Percentiles rank a stretch among this genome's conserved stretches.
Evolutionary conservation across 2,113 vertebrate species (phyloP).

Genomic region (Podocnemis expansa): DNA sequence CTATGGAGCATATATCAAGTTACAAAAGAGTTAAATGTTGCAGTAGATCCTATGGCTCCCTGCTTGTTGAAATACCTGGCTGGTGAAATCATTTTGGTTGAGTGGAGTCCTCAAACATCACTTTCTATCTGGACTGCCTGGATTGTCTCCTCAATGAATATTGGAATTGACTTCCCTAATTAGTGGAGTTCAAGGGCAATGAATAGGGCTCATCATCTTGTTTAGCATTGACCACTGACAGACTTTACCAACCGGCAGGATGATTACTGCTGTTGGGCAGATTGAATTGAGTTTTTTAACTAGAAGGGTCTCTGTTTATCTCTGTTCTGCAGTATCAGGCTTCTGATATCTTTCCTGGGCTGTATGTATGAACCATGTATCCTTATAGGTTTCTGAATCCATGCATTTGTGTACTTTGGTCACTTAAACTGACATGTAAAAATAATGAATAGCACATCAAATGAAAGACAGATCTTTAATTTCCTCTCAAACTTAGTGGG

Average conservation of each 20-base stretch:
- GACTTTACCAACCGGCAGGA: constrained; percentile 51
- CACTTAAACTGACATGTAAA: not conserved
- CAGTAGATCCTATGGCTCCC: not conserved
- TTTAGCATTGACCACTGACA: constrained; percentile 50
- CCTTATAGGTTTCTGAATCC: not conserved
- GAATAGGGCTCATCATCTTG: constrained; percentile 42
- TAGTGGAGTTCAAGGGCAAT: constrained; percentile 55
- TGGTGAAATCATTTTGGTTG: not conserved
- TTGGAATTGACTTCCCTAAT: constrained; percentile 63
- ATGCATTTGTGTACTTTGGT: not conserved
- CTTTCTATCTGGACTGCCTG: not conserved
- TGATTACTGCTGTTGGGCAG: not conserved
- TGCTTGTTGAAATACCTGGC: not conserved
- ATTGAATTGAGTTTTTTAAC: not conserved
- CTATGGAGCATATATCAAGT: not conserved
- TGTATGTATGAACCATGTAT: not conserved
- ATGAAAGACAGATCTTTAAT: not conserved
- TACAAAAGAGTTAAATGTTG: not conserved
- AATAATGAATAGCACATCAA: not conserved
- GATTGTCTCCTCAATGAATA: constrained; percentile 59
- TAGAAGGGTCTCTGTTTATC: not conserved
- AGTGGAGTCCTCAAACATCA: not conserved
- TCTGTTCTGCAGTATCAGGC: not conserved
- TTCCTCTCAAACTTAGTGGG: not conserved
- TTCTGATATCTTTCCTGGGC: not conserved